These are phyloP conservation scores for Etheostoma cragini DNA, from an alignment of 2,113 vertebrate species.

Conservation along the genomic window DNA sequence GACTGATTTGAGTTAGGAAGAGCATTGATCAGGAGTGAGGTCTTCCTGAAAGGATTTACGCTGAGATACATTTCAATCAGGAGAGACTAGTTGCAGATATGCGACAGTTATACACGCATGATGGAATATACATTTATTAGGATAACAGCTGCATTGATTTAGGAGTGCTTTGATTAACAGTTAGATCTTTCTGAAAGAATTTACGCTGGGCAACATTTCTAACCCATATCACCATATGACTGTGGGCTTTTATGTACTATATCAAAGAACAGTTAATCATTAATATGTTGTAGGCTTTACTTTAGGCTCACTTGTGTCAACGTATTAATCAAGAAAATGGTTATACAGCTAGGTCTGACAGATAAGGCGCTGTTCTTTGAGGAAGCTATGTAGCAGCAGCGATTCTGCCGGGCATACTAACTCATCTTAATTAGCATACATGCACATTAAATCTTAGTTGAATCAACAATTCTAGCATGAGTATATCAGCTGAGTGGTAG, in stretches of 20 bases:
- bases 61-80: too few species aligned
- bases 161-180: too few species aligned
- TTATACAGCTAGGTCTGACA: background rate
- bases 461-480: background rate
- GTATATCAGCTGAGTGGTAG: background rate
- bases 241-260: background rate
- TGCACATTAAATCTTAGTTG: background rate
- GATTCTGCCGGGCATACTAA: background rate
- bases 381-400: background rate
- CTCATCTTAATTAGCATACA: background rate
- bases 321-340: background rate
- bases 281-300: background rate
- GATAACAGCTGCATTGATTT: too few species aligned
- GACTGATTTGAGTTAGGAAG: too few species aligned
- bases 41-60: too few species aligned
- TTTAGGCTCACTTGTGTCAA: background rate
- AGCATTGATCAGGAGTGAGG: too few species aligned
- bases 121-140: too few species aligned
- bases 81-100: too few species aligned
- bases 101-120: too few species aligned
- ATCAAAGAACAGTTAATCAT: background rate
- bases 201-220: too few species aligned
- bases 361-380: background rate
- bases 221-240: background rate
- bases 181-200: too few species aligned